A percentile compares a stretch with the other conserved stretches of the same genome.
Conservation (phyloP, 2,888 invertebrate species). For the Euplexia lucipara region DNA sequence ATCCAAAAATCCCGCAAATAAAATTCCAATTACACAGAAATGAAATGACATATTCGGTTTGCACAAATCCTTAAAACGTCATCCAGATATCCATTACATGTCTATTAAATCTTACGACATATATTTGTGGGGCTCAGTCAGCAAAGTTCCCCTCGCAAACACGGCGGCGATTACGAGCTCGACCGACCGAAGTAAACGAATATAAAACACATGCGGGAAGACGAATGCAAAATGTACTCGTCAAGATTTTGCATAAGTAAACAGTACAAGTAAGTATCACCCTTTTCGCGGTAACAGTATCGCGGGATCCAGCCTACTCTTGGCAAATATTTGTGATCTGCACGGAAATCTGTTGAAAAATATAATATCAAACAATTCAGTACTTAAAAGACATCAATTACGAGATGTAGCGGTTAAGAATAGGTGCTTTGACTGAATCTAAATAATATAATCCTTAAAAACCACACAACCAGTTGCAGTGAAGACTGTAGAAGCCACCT, state of each 20-base stretch:
- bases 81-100: conserved; percentile 91
- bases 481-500: conserved; percentile 19
- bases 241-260: conserved; percentile 90
- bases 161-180: conserved; percentile 89
- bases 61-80: conserved; percentile 91
- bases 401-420: background rate
- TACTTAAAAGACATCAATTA: background rate
- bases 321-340: conserved; percentile 66
- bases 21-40: conserved; percentile 88
- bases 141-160: conserved; percentile 90
- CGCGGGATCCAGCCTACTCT: conserved; percentile 48
- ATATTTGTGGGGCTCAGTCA: conserved; percentile 90
- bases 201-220: conserved; percentile 91
- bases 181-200: conserved; percentile 90
- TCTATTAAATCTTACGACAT: conserved; percentile 91
- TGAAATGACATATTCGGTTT: conserved; percentile 91
- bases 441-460: background rate
- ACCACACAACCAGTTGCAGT: background rate
- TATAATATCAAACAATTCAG: conserved; percentile 3
- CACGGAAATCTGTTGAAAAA: conserved; percentile 19
- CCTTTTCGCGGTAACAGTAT: conserved; percentile 71
- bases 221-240: conserved; percentile 89
- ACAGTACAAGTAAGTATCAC: conserved; percentile 77
- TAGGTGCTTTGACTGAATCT: too few species aligned
- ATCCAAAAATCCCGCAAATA: conserved; percentile 89